phyloP scores from a whole-genome alignment of 2,797 vertebrate genomes.

The Notamacropus eugenii region DNA sequence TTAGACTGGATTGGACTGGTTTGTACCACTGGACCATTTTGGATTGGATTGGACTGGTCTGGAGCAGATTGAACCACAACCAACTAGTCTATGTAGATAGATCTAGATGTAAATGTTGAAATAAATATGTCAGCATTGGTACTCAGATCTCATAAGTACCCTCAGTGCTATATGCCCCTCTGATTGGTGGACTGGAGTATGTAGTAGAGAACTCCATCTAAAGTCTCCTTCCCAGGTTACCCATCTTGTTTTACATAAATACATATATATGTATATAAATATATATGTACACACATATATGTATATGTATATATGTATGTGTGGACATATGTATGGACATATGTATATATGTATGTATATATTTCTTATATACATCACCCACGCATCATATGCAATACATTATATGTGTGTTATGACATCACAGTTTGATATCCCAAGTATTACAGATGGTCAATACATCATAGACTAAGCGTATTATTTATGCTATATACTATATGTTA shows the following conservation, averaged over 20 bases:
- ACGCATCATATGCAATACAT: not conserved
- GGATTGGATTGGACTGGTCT: not conserved
- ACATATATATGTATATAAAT: too few relatives aligned
- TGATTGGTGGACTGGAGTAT: not conserved
- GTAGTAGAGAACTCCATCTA: not conserved
- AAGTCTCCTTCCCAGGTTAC: not conserved
- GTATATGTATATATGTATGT: too few relatives aligned
- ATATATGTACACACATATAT: too few relatives aligned
- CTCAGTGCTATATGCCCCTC: not conserved
- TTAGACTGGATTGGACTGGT: not conserved
- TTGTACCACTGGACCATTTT: not conserved
- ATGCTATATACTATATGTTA: not conserved
- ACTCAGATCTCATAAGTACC: not conserved
- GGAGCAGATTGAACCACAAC: not conserved
- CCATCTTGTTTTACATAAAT: not conserved
- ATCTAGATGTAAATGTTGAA: not conserved
- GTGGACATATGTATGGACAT: too few relatives aligned
- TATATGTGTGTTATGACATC: not conserved
- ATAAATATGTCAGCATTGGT: not conserved
- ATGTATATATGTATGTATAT: too few relatives aligned
- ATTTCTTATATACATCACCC: not conserved
- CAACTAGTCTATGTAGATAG: not conserved
- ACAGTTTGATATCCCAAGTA: not conserved
- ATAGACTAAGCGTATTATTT: not conserved
- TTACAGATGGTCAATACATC: not conserved